Evolutionary conservation across 2,113 vertebrate genomes (phyloP).

Genomic region (Oenanthe melanoleuca): DNA sequence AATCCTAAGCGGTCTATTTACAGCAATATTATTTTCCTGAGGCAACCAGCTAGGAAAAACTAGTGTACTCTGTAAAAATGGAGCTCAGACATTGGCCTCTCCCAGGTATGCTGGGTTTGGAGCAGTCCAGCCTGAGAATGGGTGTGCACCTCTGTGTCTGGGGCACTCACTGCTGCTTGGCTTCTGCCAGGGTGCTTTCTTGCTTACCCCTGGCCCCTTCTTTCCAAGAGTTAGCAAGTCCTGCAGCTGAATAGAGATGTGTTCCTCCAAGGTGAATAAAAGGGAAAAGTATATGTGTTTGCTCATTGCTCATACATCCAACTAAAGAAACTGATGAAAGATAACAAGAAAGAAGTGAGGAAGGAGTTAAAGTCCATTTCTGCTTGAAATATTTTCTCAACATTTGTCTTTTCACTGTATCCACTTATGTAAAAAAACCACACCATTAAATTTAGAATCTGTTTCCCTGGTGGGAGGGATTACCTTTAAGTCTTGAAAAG

Average conservation of each 20-base stretch:
- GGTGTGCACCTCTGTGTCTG: fast-evolving
- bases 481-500: not conserved
- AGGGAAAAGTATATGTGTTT: fast-evolving
- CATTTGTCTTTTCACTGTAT: not conserved
- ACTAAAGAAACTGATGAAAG: not conserved
- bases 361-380: not conserved
- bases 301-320: not conserved
- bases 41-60: not conserved
- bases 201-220: not conserved
- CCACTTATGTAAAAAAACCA: not conserved
- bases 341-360: not conserved
- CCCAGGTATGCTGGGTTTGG: not conserved
- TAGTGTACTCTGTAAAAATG: not conserved
- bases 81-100: not conserved
- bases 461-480: not conserved
- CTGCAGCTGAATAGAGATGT: not conserved
- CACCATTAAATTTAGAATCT: not conserved
- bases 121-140: not conserved
- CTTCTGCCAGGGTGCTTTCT: not conserved
- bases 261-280: not conserved
- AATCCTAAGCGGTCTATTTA: not conserved
- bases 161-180: not conserved
- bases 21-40: not conserved
- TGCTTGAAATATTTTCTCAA: not conserved
- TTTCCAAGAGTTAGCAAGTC: not conserved